Evolutionary conservation across 2,797 vertebrate species (phyloP).

Genomic region (Hozukius guyotensis): DNA sequence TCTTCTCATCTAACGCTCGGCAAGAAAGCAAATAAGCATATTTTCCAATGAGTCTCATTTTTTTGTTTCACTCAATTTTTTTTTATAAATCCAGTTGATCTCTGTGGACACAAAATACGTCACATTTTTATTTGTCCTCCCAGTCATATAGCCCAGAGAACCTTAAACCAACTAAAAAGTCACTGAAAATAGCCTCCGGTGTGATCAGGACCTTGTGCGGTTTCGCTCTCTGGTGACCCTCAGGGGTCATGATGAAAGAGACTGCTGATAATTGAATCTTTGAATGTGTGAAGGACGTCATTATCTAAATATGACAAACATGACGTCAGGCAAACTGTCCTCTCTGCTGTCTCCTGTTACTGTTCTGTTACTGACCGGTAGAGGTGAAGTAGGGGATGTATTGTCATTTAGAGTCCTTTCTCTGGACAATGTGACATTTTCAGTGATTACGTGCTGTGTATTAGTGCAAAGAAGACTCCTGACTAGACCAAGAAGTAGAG

Average conservation of each 20-base stretch:
- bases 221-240: background rate
- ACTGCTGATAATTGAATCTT: conserved; percentile 35
- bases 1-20: background rate
- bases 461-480: background rate
- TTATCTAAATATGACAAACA: conserved; percentile 34
- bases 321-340: conserved; percentile 29
- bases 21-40: background rate
- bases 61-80: background rate
- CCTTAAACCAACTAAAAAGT: background rate
- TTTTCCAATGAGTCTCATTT: no score
- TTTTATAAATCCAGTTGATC: background rate
- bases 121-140: background rate
- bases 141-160: background rate
- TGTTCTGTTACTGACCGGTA: background rate
- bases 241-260: conserved; percentile 20
- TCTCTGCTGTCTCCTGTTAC: background rate
- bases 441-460: background rate
- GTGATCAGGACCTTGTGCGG: background rate
- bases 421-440: conserved; percentile 10
- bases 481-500: background rate
- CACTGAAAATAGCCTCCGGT: background rate
- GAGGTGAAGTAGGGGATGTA: conserved; percentile 31
- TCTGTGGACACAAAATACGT: background rate
- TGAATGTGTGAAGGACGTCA: conserved; percentile 39
- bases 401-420: conserved; percentile 26